Percentiles rank a stretch among this genome's conserved stretches.
Conservation (phyloP, 2,113 vertebrate genomes). For the Tringa solitaria region DNA sequence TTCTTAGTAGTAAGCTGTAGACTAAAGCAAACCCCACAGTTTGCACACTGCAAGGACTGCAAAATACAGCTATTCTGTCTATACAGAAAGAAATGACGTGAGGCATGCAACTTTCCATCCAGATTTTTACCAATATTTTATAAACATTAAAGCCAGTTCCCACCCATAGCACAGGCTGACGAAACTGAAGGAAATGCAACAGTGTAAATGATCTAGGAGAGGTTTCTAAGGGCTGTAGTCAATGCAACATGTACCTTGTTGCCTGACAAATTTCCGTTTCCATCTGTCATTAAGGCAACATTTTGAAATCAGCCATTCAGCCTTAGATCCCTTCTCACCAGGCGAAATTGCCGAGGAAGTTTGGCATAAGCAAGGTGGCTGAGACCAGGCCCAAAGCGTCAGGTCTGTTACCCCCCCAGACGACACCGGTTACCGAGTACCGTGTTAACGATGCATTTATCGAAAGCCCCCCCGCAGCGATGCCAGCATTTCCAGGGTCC, state of each 20-base stretch:
- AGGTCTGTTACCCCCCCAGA: not conserved
- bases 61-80: not conserved
- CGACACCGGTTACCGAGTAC: not conserved
- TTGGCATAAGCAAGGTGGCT: not conserved
- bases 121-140: not conserved
- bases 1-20: not conserved
- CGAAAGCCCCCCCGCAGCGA: not conserved
- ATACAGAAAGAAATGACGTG: not conserved
- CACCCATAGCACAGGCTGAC: not conserved
- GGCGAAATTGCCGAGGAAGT: not conserved
- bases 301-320: not conserved
- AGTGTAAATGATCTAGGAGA: not conserved
- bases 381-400: not conserved
- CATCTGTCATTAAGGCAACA: not conserved
- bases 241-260: fast-evolving
- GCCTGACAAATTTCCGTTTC: not conserved
- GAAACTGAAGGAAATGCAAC: not conserved
- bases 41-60: not conserved
- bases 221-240: not conserved
- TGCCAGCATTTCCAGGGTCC: not conserved
- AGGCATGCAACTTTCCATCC: not conserved
- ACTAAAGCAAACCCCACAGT: not conserved
- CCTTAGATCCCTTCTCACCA: not conserved
- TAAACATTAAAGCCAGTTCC: not conserved
- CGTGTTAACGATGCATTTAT: fast-evolving